Percentiles rank a stretch among this genome's conserved stretches.
Conservation (phyloP, 2,113 vertebrate species). For the Tyto alba region DNA sequence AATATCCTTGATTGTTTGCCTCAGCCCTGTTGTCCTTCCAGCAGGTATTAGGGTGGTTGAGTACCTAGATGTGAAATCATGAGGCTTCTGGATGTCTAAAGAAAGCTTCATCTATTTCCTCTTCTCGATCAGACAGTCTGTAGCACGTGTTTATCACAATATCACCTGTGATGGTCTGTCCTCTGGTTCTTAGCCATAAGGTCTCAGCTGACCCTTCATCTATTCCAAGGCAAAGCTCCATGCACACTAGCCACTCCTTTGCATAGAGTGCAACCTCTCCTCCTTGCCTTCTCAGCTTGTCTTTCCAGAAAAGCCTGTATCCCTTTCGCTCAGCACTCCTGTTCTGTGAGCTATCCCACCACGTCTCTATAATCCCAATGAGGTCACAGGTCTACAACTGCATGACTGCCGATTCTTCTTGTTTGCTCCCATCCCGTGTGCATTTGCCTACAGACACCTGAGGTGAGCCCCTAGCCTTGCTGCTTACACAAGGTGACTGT, state of each 20-base stretch:
- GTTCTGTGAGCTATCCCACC: neutral
- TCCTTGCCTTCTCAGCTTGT: neutral
- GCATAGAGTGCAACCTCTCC: neutral
- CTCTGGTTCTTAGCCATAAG: neutral
- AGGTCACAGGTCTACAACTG: neutral
- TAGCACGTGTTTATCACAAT: neutral
- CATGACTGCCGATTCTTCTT: neutral
- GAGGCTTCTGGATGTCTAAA: neutral
- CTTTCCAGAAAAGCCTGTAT: conserved; percentile 43
- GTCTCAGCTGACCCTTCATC: neutral
- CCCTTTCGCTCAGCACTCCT: neutral
- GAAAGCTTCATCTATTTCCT: neutral
- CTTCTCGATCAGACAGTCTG: neutral
- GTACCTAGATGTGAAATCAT: neutral
- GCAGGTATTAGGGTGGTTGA: neutral
- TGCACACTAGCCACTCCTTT: neutral
- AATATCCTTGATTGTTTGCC: neutral
- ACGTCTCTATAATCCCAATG: neutral
- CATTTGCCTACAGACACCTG: neutral
- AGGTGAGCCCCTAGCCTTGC: no score
- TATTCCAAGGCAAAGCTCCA: neutral
- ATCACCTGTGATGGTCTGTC: neutral
- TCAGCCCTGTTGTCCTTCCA: neutral
- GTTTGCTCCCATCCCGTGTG: neutral
- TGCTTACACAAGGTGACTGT: neutral